Evolutionary conservation across 53 echinoderm and acorn worm species (phyloP).

Genomic region (Patiria pectinifera): DNA sequence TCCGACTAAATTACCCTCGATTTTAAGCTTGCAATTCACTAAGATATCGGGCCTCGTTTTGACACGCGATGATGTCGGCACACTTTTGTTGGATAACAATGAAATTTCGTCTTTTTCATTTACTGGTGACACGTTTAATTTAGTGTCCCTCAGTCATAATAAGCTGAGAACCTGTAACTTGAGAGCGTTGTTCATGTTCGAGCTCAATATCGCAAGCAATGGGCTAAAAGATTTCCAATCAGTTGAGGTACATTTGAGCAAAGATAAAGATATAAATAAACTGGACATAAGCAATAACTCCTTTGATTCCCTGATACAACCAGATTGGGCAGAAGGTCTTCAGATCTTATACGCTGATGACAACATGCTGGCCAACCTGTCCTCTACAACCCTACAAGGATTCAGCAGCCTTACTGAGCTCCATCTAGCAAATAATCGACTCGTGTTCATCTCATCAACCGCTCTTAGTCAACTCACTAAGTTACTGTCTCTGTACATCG

Average conservation of each 20-base stretch:
- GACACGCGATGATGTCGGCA: background rate
- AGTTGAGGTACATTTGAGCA: too few relatives aligned
- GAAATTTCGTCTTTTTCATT: background rate
- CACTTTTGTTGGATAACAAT: constrained; percentile 26
- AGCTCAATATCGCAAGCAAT: constrained; percentile 23
- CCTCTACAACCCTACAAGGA: constrained; percentile 42
- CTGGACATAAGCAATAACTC: constrained; percentile 24
- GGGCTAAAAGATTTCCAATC: background rate
- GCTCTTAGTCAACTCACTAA: constrained; percentile 9
- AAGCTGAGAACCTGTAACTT: too few relatives aligned
- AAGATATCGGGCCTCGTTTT: background rate
- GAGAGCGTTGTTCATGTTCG: background rate
- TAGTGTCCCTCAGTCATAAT: constrained; percentile 22
- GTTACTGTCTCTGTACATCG: constrained; percentile 25
- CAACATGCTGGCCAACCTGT: constrained; percentile 45
- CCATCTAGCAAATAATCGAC: constrained; percentile 39
- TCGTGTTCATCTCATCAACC: constrained; percentile 14
- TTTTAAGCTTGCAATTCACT: constrained; percentile 17
- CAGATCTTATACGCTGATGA: constrained; percentile 23
- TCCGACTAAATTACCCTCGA: background rate
- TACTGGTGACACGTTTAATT: too few relatives aligned
- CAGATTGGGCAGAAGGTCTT: constrained; percentile 24
- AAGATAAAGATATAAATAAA: background rate
- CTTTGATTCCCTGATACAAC: constrained; percentile 47
- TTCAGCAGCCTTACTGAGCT: constrained; percentile 40